Evolutionary conservation across 2,888 invertebrate genomes (phyloP), one percentile per base, ranked within the genome.

Genomic region (Caenorhabditis angaria): DNA sequence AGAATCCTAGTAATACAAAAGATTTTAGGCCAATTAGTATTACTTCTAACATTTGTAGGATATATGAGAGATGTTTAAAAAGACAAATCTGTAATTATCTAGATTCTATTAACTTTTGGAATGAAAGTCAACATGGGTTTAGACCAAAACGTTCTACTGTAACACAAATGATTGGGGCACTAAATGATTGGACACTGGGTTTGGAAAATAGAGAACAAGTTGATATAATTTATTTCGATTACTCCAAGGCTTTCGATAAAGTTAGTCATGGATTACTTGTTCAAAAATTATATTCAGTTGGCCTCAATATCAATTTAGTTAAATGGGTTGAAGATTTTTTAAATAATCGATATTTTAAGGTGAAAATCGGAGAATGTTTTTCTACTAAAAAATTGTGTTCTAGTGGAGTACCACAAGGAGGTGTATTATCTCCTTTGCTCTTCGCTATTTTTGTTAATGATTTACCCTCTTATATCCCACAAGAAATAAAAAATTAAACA

Each of bases 171-270:
- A 5, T 53, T 2, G 35, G 22, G 5, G 20, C 53, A 4, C 2
- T 54, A 3, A 41, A 61, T 20, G 51, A 51, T 41, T 61, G 61
- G 61, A 53, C 61, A 4, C 1, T 12, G 2, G 12, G 27, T 51
- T 29, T 54, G 28, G 54, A 61, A 18, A 53, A 8, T 0, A 22
- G 32, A 1, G 5, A 54, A 20, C 54, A 51, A 22, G 51, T 61
- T 47, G 63, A 63, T 32, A 18, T 63, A 1, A 47, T 63, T 25
- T 57, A 47, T 14, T 41, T 63, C 10, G 63, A 63, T 55, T 63
- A 35, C 24, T 18, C 18, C 5, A 63, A 63, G 27, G 56, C 63
- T 18, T 57, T 63, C 54, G 63, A 63, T 27, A 55, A 32, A 29
- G 29, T 63, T 0, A 12, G n/a, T 20, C 53, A 54, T 25, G 18